These are phyloP conservation scores for Oscheius sp. DNA, from an alignment of 2,888 invertebrate species.

Conservation along the genomic window DNA sequence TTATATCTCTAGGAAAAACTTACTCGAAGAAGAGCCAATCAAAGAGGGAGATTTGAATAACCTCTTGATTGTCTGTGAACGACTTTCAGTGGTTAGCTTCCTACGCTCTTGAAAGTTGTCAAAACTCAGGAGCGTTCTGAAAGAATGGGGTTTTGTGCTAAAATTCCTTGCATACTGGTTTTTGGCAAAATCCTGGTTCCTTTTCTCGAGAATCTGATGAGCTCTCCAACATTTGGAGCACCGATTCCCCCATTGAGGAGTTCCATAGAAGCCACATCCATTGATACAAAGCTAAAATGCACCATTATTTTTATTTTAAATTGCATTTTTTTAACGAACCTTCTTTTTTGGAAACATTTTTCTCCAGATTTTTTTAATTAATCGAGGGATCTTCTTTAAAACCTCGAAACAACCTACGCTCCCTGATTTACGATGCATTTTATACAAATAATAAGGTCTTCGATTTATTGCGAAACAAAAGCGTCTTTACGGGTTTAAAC, in stretches of 20 bases:
- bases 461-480: not conserved
- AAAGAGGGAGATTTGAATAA: constrained; percentile 53
- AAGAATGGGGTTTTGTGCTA: constrained; percentile 4
- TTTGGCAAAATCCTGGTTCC: constrained; percentile 67
- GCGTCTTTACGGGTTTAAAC: too few species aligned
- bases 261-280: constrained; percentile 96
- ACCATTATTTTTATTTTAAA: too few species aligned
- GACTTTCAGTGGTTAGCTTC: constrained; percentile 73
- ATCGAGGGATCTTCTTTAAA: not conserved
- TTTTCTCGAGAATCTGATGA: constrained; percentile 70
- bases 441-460: not conserved
- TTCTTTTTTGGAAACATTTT: not conserved
- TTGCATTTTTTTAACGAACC: not conserved
- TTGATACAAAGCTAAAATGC: constrained; percentile 67
- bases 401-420: not conserved
- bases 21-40: constrained; percentile 31
- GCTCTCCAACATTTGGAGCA: constrained; percentile 95
- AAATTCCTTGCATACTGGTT: constrained; percentile 37
- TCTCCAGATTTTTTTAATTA: not conserved
- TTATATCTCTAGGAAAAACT: not conserved
- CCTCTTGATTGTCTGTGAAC: constrained; percentile 51
- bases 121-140: constrained; percentile 74
- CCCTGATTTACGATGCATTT: not conserved
- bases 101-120: constrained; percentile 87
- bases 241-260: constrained; percentile 95